Evolutionary conservation across 1,140 invertebrate genomes (phyloP).

Genomic region (Drosophila kurseongensis): DNA sequence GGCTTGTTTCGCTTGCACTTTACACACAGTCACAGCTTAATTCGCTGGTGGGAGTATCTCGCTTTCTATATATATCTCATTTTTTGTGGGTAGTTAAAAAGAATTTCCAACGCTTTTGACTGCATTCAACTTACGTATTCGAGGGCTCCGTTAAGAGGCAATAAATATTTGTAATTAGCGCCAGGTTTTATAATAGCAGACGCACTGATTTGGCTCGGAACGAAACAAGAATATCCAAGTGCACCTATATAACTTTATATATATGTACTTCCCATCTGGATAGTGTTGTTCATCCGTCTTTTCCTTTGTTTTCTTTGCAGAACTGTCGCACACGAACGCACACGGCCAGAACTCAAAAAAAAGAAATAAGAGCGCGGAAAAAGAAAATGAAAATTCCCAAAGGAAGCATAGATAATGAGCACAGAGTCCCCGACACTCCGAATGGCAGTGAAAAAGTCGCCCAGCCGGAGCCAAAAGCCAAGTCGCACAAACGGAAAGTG

Average conservation of each 20-base stretch:
- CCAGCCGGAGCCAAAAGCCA: conserved; percentile 53
- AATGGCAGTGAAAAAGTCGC: conserved; percentile 51
- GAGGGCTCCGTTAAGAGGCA: conserved; percentile 50
- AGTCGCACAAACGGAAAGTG: conserved; percentile 24
- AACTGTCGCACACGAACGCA: conserved; percentile 79
- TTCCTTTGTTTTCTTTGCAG: conserved; percentile 24
- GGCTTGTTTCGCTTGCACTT: conserved; percentile 65
- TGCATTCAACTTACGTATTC: conserved; percentile 43
- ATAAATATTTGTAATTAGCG: conserved; percentile 70
- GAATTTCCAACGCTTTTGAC: conserved; percentile 47
- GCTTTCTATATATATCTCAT: conserved; percentile 5
- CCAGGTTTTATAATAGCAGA: conserved; percentile 21
- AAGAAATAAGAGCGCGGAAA: conserved; percentile 25
- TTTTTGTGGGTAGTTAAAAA: conserved; percentile 64
- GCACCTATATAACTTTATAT: conserved; percentile 7
- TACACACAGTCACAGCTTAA: conserved; percentile 65
- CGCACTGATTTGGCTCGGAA: conserved; percentile 16
- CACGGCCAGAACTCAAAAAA: conserved; percentile 51
- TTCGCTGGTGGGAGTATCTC: conserved; percentile 64
- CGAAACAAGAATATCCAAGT: conserved; percentile 16
- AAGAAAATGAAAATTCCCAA: conserved; percentile 83
- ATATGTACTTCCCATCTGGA: conserved; percentile 29
- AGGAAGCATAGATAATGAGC: conserved; percentile 83
- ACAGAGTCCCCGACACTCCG: conserved; percentile 39
- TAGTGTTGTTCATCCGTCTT: conserved; percentile 27